A percentile compares a stretch with the other conserved stretches of the same genome.
phyloP scores from a whole-genome alignment of 2,888 invertebrate species.

The Rotaria socialis region DNA sequence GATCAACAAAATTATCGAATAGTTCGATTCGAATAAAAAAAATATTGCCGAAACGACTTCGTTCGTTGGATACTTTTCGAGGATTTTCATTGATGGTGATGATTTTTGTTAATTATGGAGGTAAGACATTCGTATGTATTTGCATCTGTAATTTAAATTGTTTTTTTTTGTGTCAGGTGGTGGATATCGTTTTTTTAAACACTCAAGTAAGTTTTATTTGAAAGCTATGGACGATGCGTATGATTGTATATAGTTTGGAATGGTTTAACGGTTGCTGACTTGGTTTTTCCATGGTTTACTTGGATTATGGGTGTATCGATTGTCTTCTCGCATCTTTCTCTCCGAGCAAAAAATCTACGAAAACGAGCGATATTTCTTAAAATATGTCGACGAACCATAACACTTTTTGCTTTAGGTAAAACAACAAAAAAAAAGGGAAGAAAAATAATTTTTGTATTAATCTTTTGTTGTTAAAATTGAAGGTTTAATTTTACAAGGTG shows the following conservation, averaged over 20 bases:
- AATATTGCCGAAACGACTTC: slow-evolving; percentile 36
- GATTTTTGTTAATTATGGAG: slow-evolving; percentile 80
- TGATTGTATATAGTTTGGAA: slow-evolving; percentile 69
- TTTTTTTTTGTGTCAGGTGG: slow-evolving; percentile 64
- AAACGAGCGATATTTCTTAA: slow-evolving; percentile 27
- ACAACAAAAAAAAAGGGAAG: neutral
- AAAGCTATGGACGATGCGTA: neutral
- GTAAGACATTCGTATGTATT: neutral
- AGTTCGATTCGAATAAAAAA: neutral
- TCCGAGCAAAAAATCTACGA: slow-evolving; percentile 27
- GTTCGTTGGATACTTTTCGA: slow-evolving; percentile 56
- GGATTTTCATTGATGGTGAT: slow-evolving; percentile 66
- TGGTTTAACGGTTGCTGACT: slow-evolving; percentile 80
- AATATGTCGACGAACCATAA: slow-evolving; percentile 37
- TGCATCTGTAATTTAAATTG: neutral
- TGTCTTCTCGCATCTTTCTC: slow-evolving; percentile 36
- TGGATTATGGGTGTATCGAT: slow-evolving; percentile 42
- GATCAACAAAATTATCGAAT: neutral
- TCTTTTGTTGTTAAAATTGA: neutral
- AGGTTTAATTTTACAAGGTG: slow-evolving; percentile 6
- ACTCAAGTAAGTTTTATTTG: slow-evolving; percentile 63
- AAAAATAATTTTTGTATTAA: neutral
- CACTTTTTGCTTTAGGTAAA: slow-evolving; percentile 36
- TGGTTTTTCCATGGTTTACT: slow-evolving; percentile 80
- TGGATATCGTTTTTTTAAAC: slow-evolving; percentile 77